phyloP scores from a whole-genome alignment of 2,113 vertebrate species.

The Python bivittatus region DNA sequence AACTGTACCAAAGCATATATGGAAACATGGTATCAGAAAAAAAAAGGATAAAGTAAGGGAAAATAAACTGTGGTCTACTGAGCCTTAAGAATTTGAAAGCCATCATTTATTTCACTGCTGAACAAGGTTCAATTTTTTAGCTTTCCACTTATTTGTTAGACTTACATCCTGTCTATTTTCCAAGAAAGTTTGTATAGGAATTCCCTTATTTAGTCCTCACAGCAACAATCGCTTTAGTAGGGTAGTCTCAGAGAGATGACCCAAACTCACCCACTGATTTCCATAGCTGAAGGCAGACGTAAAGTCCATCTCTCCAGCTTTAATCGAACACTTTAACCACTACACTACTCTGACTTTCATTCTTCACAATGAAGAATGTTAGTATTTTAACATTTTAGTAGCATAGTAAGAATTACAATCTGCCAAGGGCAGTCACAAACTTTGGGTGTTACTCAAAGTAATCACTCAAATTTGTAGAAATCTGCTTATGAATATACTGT shows the following conservation, averaged over 20 bases:
- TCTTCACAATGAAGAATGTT: neutral
- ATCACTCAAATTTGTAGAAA: neutral
- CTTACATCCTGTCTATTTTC: neutral
- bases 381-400: neutral
- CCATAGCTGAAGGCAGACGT: neutral
- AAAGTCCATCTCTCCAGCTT: neutral
- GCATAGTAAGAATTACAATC: neutral
- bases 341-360: neutral
- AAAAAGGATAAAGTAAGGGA: neutral
- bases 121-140: constrained; percentile 20
- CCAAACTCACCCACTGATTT: neutral
- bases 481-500: neutral
- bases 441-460: neutral
- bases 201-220: neutral
- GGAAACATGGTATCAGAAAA: neutral
- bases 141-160: neutral
- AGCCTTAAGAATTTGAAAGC: neutral
- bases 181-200: neutral
- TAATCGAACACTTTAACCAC: neutral
- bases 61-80: neutral
- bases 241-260: neutral
- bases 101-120: constrained; percentile 34
- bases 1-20: neutral
- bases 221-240: neutral
- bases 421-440: neutral